Evolutionary conservation across 2,797 vertebrate species (phyloP).

Genomic region (Lycodopsis pacificus): DNA sequence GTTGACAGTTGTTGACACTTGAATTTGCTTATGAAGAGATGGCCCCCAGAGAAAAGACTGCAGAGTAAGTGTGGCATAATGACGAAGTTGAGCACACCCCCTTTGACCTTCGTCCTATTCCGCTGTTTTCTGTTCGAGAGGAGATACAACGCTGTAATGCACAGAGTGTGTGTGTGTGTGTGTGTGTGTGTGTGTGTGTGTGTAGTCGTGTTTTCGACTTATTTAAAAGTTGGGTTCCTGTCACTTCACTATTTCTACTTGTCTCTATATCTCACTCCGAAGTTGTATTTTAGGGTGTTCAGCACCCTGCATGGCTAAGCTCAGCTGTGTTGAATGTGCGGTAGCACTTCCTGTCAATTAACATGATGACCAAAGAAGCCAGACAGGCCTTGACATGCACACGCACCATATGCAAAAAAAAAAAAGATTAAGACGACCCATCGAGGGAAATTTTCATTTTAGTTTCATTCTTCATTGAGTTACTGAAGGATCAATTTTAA

Average conservation of each 20-base stretch:
- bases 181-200: background rate
- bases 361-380: constrained; percentile 52
- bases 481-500: constrained; percentile 39
- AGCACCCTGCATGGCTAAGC: constrained; percentile 29
- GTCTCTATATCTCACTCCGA: constrained; percentile 28
- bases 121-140: constrained; percentile 52
- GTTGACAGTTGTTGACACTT: constrained; percentile 33
- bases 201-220: background rate
- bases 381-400: constrained; percentile 49
- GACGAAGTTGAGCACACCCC: constrained; percentile 50
- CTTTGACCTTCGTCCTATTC: constrained; percentile 68
- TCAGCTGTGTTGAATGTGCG: constrained; percentile 37
- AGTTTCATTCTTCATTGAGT: constrained; percentile 22
- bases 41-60: constrained; percentile 43
- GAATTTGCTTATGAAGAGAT: constrained; percentile 64
- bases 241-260: constrained; percentile 32
- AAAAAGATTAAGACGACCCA: constrained; percentile 19
- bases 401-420: constrained; percentile 13
- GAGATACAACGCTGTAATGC: constrained; percentile 16
- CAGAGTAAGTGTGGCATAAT: constrained; percentile 57
- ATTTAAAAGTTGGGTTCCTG: constrained; percentile 53
- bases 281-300: constrained; percentile 52
- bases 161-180: background rate
- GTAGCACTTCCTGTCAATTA: constrained; percentile 70
- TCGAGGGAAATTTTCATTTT: constrained; percentile 11